Base-by-base conservation (phyloP, 2,797 vertebrate species). In the Poliocrania exsul region DNA sequence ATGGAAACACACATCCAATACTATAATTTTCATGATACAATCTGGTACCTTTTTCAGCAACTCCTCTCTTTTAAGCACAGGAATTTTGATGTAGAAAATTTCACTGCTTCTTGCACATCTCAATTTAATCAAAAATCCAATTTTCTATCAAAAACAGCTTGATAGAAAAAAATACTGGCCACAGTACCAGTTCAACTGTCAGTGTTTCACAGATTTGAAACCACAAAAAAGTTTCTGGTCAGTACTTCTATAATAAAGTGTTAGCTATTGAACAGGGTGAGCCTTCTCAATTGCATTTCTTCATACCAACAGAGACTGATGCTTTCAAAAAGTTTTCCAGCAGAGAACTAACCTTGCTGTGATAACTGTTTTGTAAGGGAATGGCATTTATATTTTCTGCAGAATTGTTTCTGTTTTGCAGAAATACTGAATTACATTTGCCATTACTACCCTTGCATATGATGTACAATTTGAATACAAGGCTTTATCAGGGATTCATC, bases 41-140 rank as follows among this genome's bases (percentile, higher is more conserved):
- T 65, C 35, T 54, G 14, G 3, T 83, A 67, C 8, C 19, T 75
- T 90, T 93, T 71, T 54, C 78, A 88, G n/a, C 38, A 90, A 11
- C 42, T 88, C 28, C 9, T 81, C 50, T 79, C 33, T 65, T 81
- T 83, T 51, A 79, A 61, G 42, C 21, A 40, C 11, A 62, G 33
- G 44, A 79, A 78, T 62, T 70, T 47, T 69, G 58, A 72, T 0
- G 0, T 24, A 44, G 58, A 84, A 58, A 61, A 62, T 65, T 20
- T 62, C 62, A 61, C 42, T 0, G 0, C 40, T 69, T 86, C 66
- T 54, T 79, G 31, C 46, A 53, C 73, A 70, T 62, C n/a, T 70
- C 65, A 47, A 29, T 86, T 58, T 72, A 88, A 91, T 95, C 5
- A 81, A 88, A 95, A 95, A 92, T 88, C 50, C 60, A 56, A 84